These are phyloP conservation scores for Syngnathus acus DNA, from an alignment of 2,797 vertebrate species.

Conservation along the genomic window DNA sequence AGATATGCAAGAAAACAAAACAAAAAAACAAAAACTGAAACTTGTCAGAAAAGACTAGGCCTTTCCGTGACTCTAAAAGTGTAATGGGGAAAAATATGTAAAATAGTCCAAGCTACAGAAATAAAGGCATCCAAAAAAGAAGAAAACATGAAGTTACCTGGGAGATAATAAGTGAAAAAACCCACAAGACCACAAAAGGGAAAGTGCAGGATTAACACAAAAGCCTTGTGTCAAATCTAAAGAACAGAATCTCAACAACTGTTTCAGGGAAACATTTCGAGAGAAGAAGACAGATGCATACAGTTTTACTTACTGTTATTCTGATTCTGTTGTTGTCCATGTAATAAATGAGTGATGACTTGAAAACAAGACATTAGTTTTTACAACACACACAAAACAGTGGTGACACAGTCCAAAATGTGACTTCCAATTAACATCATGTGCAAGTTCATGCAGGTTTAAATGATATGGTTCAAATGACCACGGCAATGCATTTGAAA, in stretches of 20 bases:
- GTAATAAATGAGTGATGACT: slow-evolving; percentile 78
- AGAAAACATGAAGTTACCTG: slow-evolving; percentile 33
- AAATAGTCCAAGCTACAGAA: slow-evolving; percentile 34
- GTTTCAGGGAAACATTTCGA: slow-evolving; percentile 41
- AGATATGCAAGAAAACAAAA: slow-evolving; percentile 11
- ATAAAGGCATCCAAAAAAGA: slow-evolving; percentile 48
- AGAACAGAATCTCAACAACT: slow-evolving; percentile 40
- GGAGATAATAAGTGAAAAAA: slow-evolving; percentile 34
- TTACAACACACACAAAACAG: slow-evolving; percentile 74
- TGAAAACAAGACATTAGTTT: slow-evolving; percentile 81
- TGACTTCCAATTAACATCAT: slow-evolving; percentile 1
- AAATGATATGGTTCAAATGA: neutral
- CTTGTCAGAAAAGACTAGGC: slow-evolving; percentile 43
- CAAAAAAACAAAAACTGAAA: slow-evolving; percentile 17
- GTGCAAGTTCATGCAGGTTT: neutral
- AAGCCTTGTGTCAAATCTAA: slow-evolving; percentile 33
- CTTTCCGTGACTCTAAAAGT: slow-evolving; percentile 41
- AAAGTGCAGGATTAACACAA: slow-evolving; percentile 50
- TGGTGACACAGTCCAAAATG: slow-evolving; percentile 66
- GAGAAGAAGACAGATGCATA: slow-evolving; percentile 63
- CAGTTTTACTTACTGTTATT: slow-evolving; percentile 73
- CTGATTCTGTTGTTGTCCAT: slow-evolving; percentile 75
- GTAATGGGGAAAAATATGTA: slow-evolving; percentile 36
- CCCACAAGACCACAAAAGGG: slow-evolving; percentile 44
- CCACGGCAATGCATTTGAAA: neutral